These are phyloP conservation scores for Caradrina kadenii DNA, from an alignment of 2,888 invertebrate species.

Conservation along the genomic window DNA sequence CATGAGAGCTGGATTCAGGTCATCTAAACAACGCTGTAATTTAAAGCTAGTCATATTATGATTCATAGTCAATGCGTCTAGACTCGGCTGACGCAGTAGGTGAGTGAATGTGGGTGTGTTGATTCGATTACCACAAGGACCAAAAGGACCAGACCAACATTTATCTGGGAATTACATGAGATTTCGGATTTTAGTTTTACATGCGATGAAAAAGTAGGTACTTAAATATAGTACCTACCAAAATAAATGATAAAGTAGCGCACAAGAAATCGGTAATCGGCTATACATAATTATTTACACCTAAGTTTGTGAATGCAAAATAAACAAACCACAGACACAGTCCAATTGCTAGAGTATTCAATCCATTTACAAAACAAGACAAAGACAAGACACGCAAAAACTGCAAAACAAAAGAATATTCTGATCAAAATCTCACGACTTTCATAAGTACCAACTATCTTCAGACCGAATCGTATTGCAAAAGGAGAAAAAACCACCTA, in stretches of 20 bases:
- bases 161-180: too few species aligned
- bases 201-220: too few species aligned
- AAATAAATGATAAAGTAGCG: too few species aligned
- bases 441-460: not conserved
- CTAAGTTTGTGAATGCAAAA: not conserved
- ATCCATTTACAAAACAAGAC: slow-evolving; percentile 15
- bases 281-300: not conserved
- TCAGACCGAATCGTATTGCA: not conserved
- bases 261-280: too few species aligned
- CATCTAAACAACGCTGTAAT: slow-evolving; percentile 30
- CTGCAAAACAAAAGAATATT: slow-evolving; percentile 18
- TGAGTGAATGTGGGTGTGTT: not conserved
- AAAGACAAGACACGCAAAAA: not conserved
- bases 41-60: slow-evolving; percentile 10
- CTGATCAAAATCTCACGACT: slow-evolving; percentile 31
- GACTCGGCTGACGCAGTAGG: not conserved
- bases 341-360: slow-evolving; percentile 8
- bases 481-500: slow-evolving; percentile 7
- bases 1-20: slow-evolving; percentile 32
- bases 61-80: not conserved
- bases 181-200: too few species aligned
- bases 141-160: not conserved
- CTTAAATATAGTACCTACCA: too few species aligned
- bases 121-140: not conserved
- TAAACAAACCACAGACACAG: not conserved